phyloP scores from a whole-genome alignment of 2,888 invertebrate species.

The Thera britannica region DNA sequence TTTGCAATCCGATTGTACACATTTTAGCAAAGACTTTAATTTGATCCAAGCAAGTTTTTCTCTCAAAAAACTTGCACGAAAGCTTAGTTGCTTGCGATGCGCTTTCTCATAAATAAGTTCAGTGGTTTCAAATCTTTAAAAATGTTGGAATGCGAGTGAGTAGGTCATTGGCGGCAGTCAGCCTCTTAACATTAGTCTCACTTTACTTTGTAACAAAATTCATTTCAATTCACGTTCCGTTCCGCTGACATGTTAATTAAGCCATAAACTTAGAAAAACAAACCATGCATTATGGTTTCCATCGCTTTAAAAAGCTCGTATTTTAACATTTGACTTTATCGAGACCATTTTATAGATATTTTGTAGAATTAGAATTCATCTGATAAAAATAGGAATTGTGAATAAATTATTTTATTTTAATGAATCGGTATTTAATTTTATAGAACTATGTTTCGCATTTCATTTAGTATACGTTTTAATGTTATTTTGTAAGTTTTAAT shows the following conservation, averaged over 20 bases:
- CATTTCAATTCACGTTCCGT: too few species aligned
- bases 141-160: too few species aligned
- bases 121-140: too few species aligned
- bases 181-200: too few species aligned
- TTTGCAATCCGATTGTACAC: too few species aligned
- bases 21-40: too few species aligned
- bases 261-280: conserved; percentile 8
- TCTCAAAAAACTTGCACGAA: neutral
- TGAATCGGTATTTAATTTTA: conserved; percentile 47
- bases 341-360: conserved; percentile 27
- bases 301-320: conserved; percentile 34
- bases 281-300: conserved; percentile 16
- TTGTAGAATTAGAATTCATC: conserved; percentile 29
- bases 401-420: conserved; percentile 38
- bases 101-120: too few species aligned
- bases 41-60: too few species aligned
- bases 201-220: too few species aligned
- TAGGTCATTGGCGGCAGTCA: too few species aligned
- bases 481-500: conserved; percentile 11
- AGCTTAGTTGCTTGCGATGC: too few species aligned
- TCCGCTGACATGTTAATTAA: too few species aligned
- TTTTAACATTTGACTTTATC: conserved; percentile 32
- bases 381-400: conserved; percentile 27
- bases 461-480: conserved; percentile 55
- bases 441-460: conserved; percentile 30